Percentiles rank a stretch among this genome's conserved stretches.
phyloP scores from a whole-genome alignment of 2,113 vertebrate genomes.

The Corythoichthys haematopterus region DNA sequence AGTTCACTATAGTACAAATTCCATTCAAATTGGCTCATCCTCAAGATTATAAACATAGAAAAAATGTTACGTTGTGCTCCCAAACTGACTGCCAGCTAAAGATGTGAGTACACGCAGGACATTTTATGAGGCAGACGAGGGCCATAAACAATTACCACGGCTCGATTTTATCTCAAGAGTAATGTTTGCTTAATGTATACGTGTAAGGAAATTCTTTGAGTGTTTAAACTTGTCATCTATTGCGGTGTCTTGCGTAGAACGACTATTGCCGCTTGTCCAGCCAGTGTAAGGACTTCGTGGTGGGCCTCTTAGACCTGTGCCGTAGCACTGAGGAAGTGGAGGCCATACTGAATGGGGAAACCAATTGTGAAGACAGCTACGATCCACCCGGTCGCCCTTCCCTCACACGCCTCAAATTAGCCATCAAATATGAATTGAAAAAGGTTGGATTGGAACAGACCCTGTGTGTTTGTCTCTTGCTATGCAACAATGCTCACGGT shows the following conservation, averaged over 20 bases:
- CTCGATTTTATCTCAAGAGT: slow-evolving; percentile 1
- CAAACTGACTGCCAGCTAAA: slow-evolving; percentile 8
- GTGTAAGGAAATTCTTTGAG: background rate
- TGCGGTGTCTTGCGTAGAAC: slow-evolving; percentile 59
- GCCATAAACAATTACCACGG: background rate
- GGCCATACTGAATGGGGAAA: slow-evolving; percentile 90
- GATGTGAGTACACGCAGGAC: slow-evolving; percentile 18
- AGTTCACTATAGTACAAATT: background rate
- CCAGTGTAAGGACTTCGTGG: slow-evolving; percentile 98
- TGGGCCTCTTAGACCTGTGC: slow-evolving; percentile 94
- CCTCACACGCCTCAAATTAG: slow-evolving; percentile 88
- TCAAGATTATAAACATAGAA: slow-evolving; percentile 6
- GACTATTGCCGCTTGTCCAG: slow-evolving; percentile 94
- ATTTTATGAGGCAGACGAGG: slow-evolving; percentile 34
- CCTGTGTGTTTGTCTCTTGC: too few species aligned
- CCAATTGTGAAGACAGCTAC: slow-evolving; percentile 69
- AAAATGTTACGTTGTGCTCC: background rate
- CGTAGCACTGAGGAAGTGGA: slow-evolving; percentile 97
- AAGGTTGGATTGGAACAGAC: slow-evolving; percentile 74
- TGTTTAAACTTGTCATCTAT: background rate
- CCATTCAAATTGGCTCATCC: slow-evolving; percentile 1
- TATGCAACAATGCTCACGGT: background rate
- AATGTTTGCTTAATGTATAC: slow-evolving; percentile 7
- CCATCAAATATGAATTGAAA: slow-evolving; percentile 98
- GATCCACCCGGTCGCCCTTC: slow-evolving; percentile 78